phyloP scores from a whole-genome alignment of 1,140 invertebrate species.

The Ceratina japonica region DNA sequence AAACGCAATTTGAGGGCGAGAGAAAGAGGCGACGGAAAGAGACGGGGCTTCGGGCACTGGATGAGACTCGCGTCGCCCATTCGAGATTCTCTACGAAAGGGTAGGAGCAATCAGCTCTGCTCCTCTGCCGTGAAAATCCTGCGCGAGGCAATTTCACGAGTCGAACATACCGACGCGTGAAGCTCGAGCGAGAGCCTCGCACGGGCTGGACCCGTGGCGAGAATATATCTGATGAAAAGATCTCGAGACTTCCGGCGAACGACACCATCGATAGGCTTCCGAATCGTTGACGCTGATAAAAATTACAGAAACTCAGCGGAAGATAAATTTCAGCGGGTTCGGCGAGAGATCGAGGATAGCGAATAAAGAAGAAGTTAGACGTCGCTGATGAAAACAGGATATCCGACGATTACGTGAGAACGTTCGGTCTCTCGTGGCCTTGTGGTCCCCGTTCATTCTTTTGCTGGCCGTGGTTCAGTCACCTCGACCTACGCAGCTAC shows the following conservation, averaged over 20 bases:
- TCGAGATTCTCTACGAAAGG: conserved; percentile 33
- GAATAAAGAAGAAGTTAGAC: neutral
- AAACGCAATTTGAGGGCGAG: conserved; percentile 54
- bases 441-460: conserved; percentile 14
- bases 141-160: conserved; percentile 19
- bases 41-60: neutral
- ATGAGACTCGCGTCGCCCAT: conserved; percentile 31
- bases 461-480: conserved; percentile 21
- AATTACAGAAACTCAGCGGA: no score
- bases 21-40: conserved; percentile 11
- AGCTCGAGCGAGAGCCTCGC: no score
- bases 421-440: conserved; percentile 14
- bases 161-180: neutral
- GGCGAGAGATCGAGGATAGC: neutral
- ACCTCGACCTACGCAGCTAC: conserved; percentile 41
- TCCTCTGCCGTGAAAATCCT: neutral
- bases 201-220: no score
- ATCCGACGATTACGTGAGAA: conserved; percentile 41
- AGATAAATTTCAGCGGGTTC: no score
- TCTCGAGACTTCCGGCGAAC: no score
- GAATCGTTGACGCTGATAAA: no score
- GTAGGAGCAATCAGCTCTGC: conserved; percentile 41
- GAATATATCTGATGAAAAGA: no score
- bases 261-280: no score
- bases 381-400: conserved; percentile 26